Evolutionary conservation across 1,140 invertebrate genomes (phyloP).

Genomic region (Microplitis mediator): DNA sequence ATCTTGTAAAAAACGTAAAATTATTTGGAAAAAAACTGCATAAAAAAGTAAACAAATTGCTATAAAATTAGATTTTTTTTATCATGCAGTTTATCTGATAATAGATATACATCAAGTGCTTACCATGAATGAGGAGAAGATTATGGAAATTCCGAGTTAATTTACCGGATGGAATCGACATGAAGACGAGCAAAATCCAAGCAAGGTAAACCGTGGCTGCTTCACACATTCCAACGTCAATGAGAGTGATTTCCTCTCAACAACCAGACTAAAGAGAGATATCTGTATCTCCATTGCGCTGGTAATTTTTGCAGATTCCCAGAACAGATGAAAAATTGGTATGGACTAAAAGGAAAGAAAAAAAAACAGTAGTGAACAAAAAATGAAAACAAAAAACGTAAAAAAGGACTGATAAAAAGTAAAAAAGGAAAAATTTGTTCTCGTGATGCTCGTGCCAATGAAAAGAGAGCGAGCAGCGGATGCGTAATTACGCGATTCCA

Average conservation of each 20-base stretch:
- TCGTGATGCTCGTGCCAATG: background rate
- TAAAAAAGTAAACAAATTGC: too few relatives aligned
- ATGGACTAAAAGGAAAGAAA: too few relatives aligned
- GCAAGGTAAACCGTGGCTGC: constrained; percentile 13
- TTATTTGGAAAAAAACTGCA: too few relatives aligned
- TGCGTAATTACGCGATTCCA: constrained; percentile 21
- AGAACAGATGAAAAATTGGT: background rate
- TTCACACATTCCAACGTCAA: background rate
- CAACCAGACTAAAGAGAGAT: background rate
- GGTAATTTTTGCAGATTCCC: constrained; percentile 1
- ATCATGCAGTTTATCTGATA: background rate
- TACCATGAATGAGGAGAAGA: background rate
- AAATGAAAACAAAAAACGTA: background rate
- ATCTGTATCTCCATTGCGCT: background rate
- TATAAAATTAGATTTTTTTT: too few relatives aligned
- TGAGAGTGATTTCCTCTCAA: background rate
- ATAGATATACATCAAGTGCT: background rate
- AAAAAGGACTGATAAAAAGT: background rate
- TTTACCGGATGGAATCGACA: constrained; percentile 15
- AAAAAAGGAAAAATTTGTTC: background rate
- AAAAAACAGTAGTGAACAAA: background rate
- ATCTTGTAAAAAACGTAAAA: too few relatives aligned
- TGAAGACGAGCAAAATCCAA: constrained; percentile 3
- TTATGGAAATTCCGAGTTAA: constrained; percentile 8
- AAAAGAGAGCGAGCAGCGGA: background rate